Conservation (phyloP, 92 coral and sea anemone species). For the Pocillopora meandrina region DNA sequence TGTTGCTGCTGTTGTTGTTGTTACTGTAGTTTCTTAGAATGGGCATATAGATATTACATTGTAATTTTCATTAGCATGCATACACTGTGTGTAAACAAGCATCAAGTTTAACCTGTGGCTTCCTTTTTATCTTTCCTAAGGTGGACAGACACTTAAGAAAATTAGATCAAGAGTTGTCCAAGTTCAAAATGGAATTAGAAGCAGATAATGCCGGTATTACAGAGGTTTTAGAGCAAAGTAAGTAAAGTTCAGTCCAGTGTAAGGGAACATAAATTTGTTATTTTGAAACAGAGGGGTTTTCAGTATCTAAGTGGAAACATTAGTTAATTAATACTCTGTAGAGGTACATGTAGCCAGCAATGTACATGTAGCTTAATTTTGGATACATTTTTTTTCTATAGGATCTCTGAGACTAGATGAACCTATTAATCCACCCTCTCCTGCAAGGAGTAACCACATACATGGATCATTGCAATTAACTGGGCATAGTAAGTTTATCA, state of each 20-base stretch:
- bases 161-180: slow-evolving; percentile 93
- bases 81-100: too few relatives aligned
- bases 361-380: not conserved
- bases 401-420: slow-evolving; percentile 96
- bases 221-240: slow-evolving; percentile 93
- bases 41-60: too few relatives aligned
- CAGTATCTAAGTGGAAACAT: too few relatives aligned
- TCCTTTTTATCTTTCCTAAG: slow-evolving; percentile 24
- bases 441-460: slow-evolving; percentile 69
- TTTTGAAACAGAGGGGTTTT: too few relatives aligned
- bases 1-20: not conserved
- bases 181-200: slow-evolving; percentile 98
- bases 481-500: slow-evolving; percentile 60
- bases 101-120: not conserved
- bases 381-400: slow-evolving; percentile 13
- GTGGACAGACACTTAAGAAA: slow-evolving; percentile 97
- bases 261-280: too few relatives aligned
- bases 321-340: too few relatives aligned
- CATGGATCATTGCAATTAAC: slow-evolving; percentile 19
- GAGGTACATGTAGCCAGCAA: too few relatives aligned
- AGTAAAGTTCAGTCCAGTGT: slow-evolving; percentile 21
- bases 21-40: not conserved
- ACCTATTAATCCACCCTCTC: slow-evolving; percentile 80
- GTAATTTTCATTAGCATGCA: too few relatives aligned
- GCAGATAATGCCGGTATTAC: slow-evolving; percentile 99